These are phyloP conservation scores for Trichosurus vulpecula DNA, from an alignment of 2,797 vertebrate species.

Conservation along the genomic window DNA sequence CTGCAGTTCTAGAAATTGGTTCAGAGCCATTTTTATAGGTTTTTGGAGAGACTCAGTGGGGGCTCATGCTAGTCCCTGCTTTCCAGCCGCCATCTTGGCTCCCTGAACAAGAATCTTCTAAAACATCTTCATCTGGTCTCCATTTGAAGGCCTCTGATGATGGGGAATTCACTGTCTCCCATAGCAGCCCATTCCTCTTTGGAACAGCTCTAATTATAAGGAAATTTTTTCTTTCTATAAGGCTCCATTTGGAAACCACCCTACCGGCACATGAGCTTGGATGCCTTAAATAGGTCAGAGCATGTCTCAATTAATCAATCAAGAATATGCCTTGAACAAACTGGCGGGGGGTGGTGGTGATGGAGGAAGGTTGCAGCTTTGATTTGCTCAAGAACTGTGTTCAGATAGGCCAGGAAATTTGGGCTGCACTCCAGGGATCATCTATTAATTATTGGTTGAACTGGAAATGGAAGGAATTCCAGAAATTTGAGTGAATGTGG, in stretches of 20 bases:
- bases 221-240: neutral
- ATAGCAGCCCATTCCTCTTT: neutral
- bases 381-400: neutral
- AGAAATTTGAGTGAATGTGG: neutral
- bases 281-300: neutral
- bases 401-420: neutral
- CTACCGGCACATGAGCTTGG: neutral
- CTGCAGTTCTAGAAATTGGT: too few relatives aligned
- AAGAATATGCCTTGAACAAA: neutral
- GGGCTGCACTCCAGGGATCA: neutral
- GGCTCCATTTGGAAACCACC: neutral
- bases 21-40: too few relatives aligned
- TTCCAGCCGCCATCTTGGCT: too few relatives aligned
- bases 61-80: too few relatives aligned
- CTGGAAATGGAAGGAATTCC: neutral
- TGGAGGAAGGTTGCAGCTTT: neutral
- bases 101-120: neutral
- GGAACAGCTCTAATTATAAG: neutral
- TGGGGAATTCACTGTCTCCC: neutral
- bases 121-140: neutral
- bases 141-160: neutral
- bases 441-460: neutral
- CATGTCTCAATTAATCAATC: neutral
- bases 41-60: too few relatives aligned
- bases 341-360: too few relatives aligned